phyloP scores from a whole-genome alignment of 2,113 vertebrate genomes.

The Ageneiosus marmoratus region DNA sequence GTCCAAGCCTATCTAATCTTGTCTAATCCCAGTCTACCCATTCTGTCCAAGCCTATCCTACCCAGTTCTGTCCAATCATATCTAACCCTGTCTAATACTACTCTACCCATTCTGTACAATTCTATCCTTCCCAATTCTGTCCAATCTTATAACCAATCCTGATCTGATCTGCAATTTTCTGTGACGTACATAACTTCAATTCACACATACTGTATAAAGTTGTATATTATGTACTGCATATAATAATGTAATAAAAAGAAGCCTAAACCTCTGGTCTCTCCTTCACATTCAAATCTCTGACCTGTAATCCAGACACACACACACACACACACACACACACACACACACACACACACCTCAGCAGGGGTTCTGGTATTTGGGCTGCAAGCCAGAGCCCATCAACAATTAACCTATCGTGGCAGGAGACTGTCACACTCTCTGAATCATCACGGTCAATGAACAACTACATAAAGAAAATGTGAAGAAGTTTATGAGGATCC shows the following conservation, averaged over 20 bases:
- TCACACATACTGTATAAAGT: not conserved
- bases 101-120: not conserved
- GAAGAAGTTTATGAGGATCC: not conserved
- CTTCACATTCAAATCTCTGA: not conserved
- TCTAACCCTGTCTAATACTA: not conserved
- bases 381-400: constrained; percentile 45
- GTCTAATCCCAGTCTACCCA: not conserved
- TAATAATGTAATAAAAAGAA: not conserved
- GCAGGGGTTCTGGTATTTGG: constrained; percentile 61
- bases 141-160: not conserved
- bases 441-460: not conserved
- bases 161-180: not conserved
- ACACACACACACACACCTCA: constrained; percentile 48
- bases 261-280: not conserved
- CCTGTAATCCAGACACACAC: not conserved
- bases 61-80: not conserved
- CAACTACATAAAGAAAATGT: not conserved
- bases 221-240: not conserved
- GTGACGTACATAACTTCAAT: not conserved
- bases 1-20: not conserved
- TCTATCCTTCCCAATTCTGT: not conserved
- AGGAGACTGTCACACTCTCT: constrained; percentile 31
- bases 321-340: not conserved
- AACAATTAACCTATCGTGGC: constrained; percentile 58
- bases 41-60: not conserved